Base-by-base conservation (phyloP, 2,113 vertebrate genomes). In the Thomomys bottae region DNA sequence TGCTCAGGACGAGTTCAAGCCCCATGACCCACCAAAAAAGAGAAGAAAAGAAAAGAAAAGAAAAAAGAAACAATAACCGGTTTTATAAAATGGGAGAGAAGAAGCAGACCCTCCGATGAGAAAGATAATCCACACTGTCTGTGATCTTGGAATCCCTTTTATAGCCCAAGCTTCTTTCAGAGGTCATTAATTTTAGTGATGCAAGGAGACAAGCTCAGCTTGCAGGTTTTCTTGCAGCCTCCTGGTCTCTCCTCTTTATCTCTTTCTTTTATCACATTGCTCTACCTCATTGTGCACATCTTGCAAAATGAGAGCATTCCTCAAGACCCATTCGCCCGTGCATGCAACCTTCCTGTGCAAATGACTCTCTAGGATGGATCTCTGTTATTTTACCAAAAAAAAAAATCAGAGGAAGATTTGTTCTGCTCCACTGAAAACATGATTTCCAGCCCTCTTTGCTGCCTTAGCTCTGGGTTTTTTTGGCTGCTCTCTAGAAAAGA, bases 331-430 rank as follows among this genome's bases (percentile, higher is more conserved):
- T 21, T 79, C 20, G 7, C 66, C 81, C 28, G 0, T 95, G 80
- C 88, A 57, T 24, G 1, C 89, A 61, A 67, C 57, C 75, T 93
- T 12, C n/a, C 79, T 70, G 77, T 90, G 76, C 80, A 88, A 90
- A 92, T 86, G 83, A 82, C 89, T 95, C 68, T 54, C 61, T 61
- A 63, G 42, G 71, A 96, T 96, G 93, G 89, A 94, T 96, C 93
- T 95, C 87, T 97, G 73, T 95, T 96, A 96, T 95, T 95, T 94
- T 76, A 93, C 88, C 70, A 54, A 61, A 61, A 90, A 95, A 94
- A 93, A 95, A 83, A 71, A 96, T 92, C 92, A 89, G 88, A 96
- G 94, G 38, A 87, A 40, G 66, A 96, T 96, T 96, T 95, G 94
- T 93, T 95, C 96, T 96, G 92, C 92, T 94, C 88, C 21, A 59